Evolutionary conservation across 2,797 vertebrate species (phyloP).

Genomic region (Chiloscyllium punctatum): DNA sequence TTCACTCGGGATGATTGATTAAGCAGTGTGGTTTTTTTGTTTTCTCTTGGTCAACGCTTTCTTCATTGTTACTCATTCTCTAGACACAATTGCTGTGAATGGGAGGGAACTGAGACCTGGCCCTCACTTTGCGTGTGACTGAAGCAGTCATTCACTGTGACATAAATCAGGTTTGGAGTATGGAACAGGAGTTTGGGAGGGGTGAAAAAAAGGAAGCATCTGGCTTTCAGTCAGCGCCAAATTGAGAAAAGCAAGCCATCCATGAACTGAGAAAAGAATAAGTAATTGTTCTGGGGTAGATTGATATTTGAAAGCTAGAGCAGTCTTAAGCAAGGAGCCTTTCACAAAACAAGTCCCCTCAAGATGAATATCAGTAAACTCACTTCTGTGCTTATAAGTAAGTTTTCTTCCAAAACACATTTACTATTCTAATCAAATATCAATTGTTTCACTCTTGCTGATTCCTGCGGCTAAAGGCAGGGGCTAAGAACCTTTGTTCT

Average conservation of each 20-base stretch:
- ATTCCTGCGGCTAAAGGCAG: neutral
- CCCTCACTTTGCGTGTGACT: constrained; percentile 10
- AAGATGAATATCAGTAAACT: constrained; percentile 25
- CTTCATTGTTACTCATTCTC: neutral
- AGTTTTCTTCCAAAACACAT: neutral
- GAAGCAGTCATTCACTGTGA: neutral
- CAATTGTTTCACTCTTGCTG: constrained; percentile 1
- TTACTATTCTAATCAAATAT: neutral
- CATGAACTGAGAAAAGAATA: constrained; percentile 34
- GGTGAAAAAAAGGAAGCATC: constrained; percentile 35
- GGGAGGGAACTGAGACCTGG: neutral
- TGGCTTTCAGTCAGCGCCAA: constrained; percentile 35
- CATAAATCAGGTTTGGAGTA: constrained; percentile 27
- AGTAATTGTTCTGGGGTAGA: constrained; percentile 33
- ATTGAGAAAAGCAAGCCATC: constrained; percentile 32
- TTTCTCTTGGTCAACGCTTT: neutral
- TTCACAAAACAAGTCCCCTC: neutral
- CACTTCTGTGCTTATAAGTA: neutral
- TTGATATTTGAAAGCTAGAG: constrained; percentile 27
- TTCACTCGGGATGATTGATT: constrained; percentile 18
- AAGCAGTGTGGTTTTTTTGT: neutral
- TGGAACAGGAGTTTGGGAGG: constrained; percentile 26
- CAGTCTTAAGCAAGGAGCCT: constrained; percentile 17
- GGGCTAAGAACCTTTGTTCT: neutral
- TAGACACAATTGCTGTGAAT: neutral